These are phyloP conservation scores for Mesoclemmys tuberculata DNA, from an alignment of 2,113 vertebrate genomes.

Conservation along the genomic window DNA sequence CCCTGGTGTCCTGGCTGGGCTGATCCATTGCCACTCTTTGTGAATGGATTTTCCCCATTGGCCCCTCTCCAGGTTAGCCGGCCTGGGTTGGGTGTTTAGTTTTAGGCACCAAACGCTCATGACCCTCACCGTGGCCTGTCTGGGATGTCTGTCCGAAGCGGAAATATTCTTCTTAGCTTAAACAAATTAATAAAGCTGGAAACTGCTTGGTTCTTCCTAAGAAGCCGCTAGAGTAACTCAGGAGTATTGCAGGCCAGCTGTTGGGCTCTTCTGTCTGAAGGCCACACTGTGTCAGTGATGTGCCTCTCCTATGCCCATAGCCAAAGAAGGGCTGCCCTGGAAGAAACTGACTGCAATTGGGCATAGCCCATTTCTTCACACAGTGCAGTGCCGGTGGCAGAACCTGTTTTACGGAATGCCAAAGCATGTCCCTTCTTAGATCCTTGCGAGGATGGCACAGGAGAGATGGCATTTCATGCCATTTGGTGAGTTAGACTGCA, in stretches of 20 bases:
- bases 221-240: not conserved
- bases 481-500: not conserved
- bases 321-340: not conserved
- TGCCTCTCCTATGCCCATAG: not conserved
- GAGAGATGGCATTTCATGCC: not conserved
- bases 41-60: not conserved
- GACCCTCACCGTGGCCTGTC: accelerated
- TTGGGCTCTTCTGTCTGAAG: not conserved
- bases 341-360: not conserved
- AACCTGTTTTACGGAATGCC: constrained; percentile 23
- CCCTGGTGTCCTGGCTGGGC: not conserved
- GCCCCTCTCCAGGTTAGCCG: not conserved
- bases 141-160: not conserved
- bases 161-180: not conserved
- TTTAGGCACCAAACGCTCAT: accelerated
- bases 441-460: not conserved
- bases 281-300: not conserved
- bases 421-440: accelerated
- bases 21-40: not conserved
- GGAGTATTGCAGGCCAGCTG: not conserved
- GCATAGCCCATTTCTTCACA: not conserved
- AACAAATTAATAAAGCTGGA: not conserved
- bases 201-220: not conserved
- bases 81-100: accelerated
- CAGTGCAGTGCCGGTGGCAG: not conserved